Evolutionary conservation across 2,888 invertebrate species (phyloP), one percentile per base, ranked within the genome.

Genomic region (Eristalis intricaria): DNA sequence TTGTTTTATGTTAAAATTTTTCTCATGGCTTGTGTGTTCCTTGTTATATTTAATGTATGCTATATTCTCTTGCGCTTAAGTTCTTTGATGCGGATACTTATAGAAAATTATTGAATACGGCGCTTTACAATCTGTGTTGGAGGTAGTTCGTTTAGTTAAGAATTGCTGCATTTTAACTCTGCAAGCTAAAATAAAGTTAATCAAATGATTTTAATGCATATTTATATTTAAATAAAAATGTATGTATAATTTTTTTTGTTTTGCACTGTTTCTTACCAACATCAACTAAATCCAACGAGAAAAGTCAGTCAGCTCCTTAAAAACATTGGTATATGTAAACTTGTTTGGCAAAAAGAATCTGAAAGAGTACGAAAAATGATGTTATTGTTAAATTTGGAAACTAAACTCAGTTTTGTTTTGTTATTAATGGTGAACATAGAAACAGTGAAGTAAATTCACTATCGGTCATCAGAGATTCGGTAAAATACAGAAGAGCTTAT

Each of bases 161-260:
- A 89, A 88, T 89, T 90, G 89, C 89, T 89, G 90, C 90, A 90
- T 90, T 64, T 84, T 89, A 64, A 71, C 68, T 74, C 76, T 88
- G 89, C 88, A 89, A 83, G 85, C 90, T 90, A 78, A 79, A 89
- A 90, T 56, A 73, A 23, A 70, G 23, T 38, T 35, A n/a, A 22
- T 60, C 22, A 5, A 11, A 26, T 26, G 22, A 8, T 64, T 38
- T 32, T 4, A 8, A 15, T 64, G n/a, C 4, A 8, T 11, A 4
- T 56, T 26, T 32, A 13, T 23, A 26, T 22, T 5, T 10, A 19
- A 64, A 65, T 10, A n/a, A 0, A 11, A 11, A 5, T 35, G 22
- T 4, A 38, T 1, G 38, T 7, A 23, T 8, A 0, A n/a, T n/a
- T n/a, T n/a, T 29, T n/a, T 19, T 19, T 26, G 15, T 43, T 19